Percentiles rank a stretch among this genome's conserved stretches.
Conservation (phyloP, 1,140 invertebrate species). For the Drosophila funebris region DNA sequence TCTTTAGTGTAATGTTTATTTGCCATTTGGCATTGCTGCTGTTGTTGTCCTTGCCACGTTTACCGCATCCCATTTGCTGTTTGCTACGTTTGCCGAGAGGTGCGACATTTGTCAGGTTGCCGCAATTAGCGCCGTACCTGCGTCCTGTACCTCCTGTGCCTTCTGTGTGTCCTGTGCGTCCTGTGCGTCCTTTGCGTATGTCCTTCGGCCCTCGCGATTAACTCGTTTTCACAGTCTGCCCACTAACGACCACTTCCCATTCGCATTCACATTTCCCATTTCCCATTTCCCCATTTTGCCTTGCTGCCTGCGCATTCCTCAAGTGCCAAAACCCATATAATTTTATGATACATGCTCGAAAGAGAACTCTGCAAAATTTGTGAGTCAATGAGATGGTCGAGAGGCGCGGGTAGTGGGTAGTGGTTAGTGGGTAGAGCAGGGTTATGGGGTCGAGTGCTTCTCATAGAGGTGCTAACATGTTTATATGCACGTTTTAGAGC, state of each 20-base stretch:
- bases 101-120: constrained; percentile 77
- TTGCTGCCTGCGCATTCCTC: constrained; percentile 10
- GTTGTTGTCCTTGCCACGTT: constrained; percentile 31
- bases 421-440: background rate
- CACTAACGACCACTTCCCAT: constrained; percentile 46
- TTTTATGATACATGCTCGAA: constrained; percentile 56
- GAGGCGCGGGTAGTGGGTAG: background rate
- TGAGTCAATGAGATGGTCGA: constrained; percentile 6
- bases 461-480: constrained; percentile 37
- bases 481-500: constrained; percentile 31
- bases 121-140: constrained; percentile 61
- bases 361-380: background rate
- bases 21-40: constrained; percentile 50
- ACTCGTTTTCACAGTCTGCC: constrained; percentile 52
- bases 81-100: constrained; percentile 43
- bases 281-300: background rate
- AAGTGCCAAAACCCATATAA: constrained; percentile 52
- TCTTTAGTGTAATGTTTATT: constrained; percentile 72
- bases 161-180: constrained; percentile 1
- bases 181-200: background rate
- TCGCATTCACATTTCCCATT: background rate
- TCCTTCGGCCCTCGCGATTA: constrained; percentile 41
- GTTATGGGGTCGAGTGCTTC: constrained; percentile 1
- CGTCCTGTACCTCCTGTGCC: constrained; percentile 1
- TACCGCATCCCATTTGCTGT: constrained; percentile 47